Evolutionary conservation across 1,140 invertebrate species (phyloP).

Genomic region (Lasaia peninsularis): DNA sequence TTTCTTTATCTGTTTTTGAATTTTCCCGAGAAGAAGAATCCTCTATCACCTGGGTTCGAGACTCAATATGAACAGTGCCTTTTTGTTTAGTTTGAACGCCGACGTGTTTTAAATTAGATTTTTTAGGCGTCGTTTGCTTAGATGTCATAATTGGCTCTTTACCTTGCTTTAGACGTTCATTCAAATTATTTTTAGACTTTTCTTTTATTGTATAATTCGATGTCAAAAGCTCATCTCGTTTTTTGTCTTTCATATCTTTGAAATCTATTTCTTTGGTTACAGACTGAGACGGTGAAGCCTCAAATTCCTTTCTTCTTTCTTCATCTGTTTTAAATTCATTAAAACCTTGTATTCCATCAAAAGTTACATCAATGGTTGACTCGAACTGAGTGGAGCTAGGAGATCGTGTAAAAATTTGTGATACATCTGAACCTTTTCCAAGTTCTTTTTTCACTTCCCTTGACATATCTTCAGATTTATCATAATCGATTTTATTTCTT

Average conservation of each 20-base stretch:
- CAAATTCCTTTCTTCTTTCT: too few species aligned
- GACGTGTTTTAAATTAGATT: conserved; percentile 43
- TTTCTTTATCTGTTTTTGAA: conserved; percentile 27
- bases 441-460: conserved; percentile 22
- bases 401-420: neutral
- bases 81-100: conserved; percentile 37
- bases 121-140: conserved; percentile 8
- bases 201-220: too few species aligned
- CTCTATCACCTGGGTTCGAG: conserved; percentile 18
- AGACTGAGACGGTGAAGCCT: neutral
- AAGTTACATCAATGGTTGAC: conserved; percentile 22
- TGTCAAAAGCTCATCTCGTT: too few species aligned
- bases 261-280: neutral
- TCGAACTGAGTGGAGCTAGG: neutral
- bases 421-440: neutral
- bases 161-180: too few species aligned
- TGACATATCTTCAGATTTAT: conserved; percentile 27
- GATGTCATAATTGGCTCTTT: neutral
- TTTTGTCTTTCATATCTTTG: too few species aligned
- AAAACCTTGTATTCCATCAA: neutral
- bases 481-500: neutral
- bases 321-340: neutral
- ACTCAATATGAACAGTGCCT: conserved; percentile 35
- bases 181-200: too few species aligned
- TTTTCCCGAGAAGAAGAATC: conserved; percentile 11